Percentiles rank a stretch among this genome's conserved stretches.
Conservation (phyloP, 2,888 invertebrate genomes). For the Clunio marinus region DNA sequence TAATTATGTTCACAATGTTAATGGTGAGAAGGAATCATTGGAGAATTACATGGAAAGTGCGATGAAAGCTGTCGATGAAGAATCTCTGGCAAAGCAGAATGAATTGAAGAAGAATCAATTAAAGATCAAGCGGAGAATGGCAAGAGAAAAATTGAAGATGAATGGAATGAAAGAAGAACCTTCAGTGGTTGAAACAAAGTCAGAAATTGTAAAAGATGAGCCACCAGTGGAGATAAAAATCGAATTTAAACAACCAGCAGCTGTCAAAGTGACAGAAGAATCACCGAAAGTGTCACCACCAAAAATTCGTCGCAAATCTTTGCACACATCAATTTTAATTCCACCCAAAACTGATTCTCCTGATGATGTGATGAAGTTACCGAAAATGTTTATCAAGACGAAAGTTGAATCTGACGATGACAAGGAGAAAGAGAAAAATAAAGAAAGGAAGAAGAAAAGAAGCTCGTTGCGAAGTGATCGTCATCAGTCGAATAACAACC, state of each 20-base stretch:
- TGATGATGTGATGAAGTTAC: background rate
- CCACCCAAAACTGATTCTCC: background rate
- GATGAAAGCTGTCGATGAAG: conserved; percentile 24
- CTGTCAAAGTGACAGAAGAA: background rate
- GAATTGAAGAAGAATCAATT: conserved; percentile 28
- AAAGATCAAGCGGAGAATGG: conserved; percentile 15
- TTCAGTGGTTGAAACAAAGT: background rate
- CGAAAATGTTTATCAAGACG: conserved; percentile 13
- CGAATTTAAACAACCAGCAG: background rate
- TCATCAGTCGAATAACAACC: too few species aligned
- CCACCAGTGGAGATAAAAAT: background rate
- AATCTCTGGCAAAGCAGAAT: conserved; percentile 16
- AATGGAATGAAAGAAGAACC: background rate
- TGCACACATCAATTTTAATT: background rate
- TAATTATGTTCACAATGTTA: conserved; percentile 59
- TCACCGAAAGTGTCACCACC: background rate
- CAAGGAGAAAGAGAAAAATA: too few species aligned
- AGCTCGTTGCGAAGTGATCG: background rate
- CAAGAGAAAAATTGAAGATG: conserved; percentile 13
- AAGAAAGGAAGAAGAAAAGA: background rate
- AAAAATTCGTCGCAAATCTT: background rate
- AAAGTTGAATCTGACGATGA: too few species aligned
- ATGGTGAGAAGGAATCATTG: conserved; percentile 53
- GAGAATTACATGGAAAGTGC: conserved; percentile 10
- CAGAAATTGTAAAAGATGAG: background rate